Evolutionary conservation across 2,113 vertebrate genomes (phyloP).

Genomic region (Erythrocercus mccallii): DNA sequence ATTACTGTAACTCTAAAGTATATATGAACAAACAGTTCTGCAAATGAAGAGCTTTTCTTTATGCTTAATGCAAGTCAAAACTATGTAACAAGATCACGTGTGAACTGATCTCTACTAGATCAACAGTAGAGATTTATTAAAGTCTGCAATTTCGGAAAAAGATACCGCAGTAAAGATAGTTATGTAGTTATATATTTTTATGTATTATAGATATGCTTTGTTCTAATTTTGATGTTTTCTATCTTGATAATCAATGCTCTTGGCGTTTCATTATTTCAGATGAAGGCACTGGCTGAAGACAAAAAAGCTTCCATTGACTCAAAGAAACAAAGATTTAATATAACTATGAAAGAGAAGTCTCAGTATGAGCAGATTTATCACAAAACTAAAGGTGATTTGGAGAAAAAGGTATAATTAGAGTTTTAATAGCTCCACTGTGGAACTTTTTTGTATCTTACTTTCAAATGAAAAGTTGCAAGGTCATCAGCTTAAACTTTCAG

Average conservation of each 20-base stretch:
- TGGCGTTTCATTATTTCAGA: slow-evolving; percentile 67
- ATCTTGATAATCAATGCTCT: background rate
- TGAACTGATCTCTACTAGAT: background rate
- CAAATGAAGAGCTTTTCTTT: background rate
- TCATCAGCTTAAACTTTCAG: background rate
- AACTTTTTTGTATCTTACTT: background rate
- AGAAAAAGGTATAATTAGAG: slow-evolving; percentile 80
- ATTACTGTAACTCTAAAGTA: background rate
- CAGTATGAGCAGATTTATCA: slow-evolving; percentile 79
- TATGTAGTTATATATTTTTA: background rate
- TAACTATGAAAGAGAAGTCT: slow-evolving; percentile 80
- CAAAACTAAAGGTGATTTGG: slow-evolving; percentile 81
- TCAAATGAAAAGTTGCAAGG: background rate
- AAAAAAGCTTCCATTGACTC: slow-evolving; percentile 85
- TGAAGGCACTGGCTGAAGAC: slow-evolving; percentile 83
- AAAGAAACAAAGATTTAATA: slow-evolving; percentile 83
- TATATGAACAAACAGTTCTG: background rate
- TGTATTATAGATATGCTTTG: background rate
- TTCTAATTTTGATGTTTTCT: background rate
- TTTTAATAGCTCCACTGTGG: background rate
- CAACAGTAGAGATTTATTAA: background rate
- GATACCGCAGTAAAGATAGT: background rate
- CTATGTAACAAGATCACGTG: background rate
- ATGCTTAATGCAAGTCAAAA: background rate
- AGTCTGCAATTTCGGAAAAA: background rate